Evolutionary conservation across 2,888 invertebrate genomes (phyloP), one percentile per base, ranked within the genome.

Genomic region (Lumbricus terrestris): DNA sequence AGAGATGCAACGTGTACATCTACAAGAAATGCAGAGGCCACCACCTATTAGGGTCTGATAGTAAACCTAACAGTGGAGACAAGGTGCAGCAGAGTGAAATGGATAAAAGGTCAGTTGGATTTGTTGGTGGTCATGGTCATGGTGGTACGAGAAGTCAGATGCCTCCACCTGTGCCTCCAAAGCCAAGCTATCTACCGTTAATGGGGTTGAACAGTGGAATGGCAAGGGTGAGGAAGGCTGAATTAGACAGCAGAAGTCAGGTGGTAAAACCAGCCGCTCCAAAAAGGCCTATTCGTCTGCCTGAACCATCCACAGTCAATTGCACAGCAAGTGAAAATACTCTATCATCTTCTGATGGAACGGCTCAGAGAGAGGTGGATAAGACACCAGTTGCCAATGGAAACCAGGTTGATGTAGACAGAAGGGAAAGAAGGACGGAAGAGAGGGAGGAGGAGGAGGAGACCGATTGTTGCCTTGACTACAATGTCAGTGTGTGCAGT

Each of bases 161-260:
- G 54, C 92, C 92, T 33, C 92, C 91, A 18, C 91, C 92, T 23
- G 91, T 92, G 8, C 92, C 92, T 34, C 92, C 92, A 23, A 92
- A 92, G 89, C 92, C 92, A 13, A 91, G 88, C 16, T 82, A 91
- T 47, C 90, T 92, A 11, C 91, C 92, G 6, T 85, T 85, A 85
- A 85, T 85, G 85, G 85, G 85, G 37, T 35, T 85, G 2, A 37
- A 85, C 37, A 37, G 34, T 29, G 85, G 85, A 85, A 34, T 85
- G 85, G 34, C 85, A 35, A 35, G 18, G 34, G 85, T 33, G 37
- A 34, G 37, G 85, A 85, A 16, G 37, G 37, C 16, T 29, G 37
- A 37, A 20, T 13, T 85, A 20, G 42, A 33, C 5, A 29, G 29
- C n/a, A 54, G 29, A 47, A 18, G 37, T 13, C n/a, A 33, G n/a